Evolutionary conservation across 2,113 vertebrate genomes (phyloP), one percentile per base, ranked within the genome.

Genomic region (Campylomormyrus numenius): DNA sequence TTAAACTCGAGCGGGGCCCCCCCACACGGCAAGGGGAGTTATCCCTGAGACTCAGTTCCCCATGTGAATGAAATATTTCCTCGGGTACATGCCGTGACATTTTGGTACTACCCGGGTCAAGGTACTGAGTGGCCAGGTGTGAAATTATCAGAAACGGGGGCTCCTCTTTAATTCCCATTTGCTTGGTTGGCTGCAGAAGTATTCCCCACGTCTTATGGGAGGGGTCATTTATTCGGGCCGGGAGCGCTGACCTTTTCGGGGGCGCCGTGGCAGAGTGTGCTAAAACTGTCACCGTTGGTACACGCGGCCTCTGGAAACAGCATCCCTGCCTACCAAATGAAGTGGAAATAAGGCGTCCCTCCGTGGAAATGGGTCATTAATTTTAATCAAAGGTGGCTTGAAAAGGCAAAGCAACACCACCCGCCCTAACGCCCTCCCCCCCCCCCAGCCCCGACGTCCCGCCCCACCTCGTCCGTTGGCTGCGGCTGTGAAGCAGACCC

Each of bases 361-460:
- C 96, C 96, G 95, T 96, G 93, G 96, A 95, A 96, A 98, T 95
- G 97, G 97, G 92, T 96, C 97, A 98, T 99, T 99, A 98, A 99
- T 99, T 99, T 97, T 98, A 97, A 98, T 98, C 97, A 98, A 97
- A 98, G 97, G 96, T 98, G 97, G 96, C 97, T 96, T 95, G 95
- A 96, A 97, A 96, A 97, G 96, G 95, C 93, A 95, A 95, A 95
- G 96, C 91, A 94, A 96, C 95, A 95, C 96, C 95, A 95, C 93
- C 94, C 88, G 91, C 95, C 95, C 93, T 94, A 93, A 92, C 93
- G 94, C 17, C 42, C 42, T 5, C 94, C 95, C 94, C 95, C 95
- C 95, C 91, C 95, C 90, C 85, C 89, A 88, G 27, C 24, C 24
- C 24, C 24, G 7, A 85, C 77, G 9, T 48, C 10, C 48, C 42